Base-by-base conservation (phyloP, 1,140 invertebrate genomes). In the Temnothorax longispinosus region DNA sequence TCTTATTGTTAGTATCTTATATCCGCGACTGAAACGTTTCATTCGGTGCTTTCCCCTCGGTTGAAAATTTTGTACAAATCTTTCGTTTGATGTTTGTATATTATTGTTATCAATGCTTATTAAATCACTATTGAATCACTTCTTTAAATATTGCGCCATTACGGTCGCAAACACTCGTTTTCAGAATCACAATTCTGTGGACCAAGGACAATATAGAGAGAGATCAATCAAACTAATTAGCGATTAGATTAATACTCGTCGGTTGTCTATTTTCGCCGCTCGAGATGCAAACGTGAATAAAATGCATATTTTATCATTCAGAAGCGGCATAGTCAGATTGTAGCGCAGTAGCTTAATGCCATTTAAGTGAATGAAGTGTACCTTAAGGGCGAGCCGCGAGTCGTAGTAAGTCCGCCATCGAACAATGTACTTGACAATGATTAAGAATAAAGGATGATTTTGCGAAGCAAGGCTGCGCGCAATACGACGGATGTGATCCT, bases 131-230 rank as follows among this genome's bases (percentile, higher is more conserved):
- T 27, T 4, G 2, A 18, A 60, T 86, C 38, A 35, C 15, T 82
- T 88, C 13, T n/a, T 81, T 27, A 54, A 81, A 56, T 44, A 10
- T 69, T 71, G 7, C 32, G 50, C 32, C 21, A 27, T 72, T 47
- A 27, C 41, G 62, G 32, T 35, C 5, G 13, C 27, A 32, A 18
- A 32, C 21, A 64, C 35, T 88, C 56, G 32, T 38, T 86, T 78
- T 67, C 47, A 10, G 47, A 72, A n/a, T 60, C 32, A 87, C 64
- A 90, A 90, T 87, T 62, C 87, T 84, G 87, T 93, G 93, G 91
- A 94, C 93, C 93, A 94, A 95, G 93, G 92, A 93, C 91, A 92
- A 94, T 93, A 92, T 69, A 74, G 32, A 86, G 32, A 86, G 74
- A 64, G 50, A 81, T 82, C 11, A 71, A 85, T 85, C 52, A 44